These are phyloP conservation scores for Sipha flava DNA, from an alignment of 1,140 invertebrate genomes.

Conservation along the genomic window DNA sequence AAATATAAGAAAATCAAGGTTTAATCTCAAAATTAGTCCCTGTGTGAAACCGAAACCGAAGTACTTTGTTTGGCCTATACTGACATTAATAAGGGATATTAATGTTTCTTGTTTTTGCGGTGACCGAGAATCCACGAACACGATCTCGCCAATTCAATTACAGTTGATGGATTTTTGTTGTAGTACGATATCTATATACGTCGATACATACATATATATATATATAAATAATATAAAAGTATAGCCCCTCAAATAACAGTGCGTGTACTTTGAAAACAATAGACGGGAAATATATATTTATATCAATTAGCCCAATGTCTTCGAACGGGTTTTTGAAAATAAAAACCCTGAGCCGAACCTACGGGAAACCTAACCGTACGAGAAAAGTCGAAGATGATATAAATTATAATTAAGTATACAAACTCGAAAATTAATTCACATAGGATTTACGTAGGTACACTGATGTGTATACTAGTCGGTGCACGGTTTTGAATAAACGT, in stretches of 20 bases:
- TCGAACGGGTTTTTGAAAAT: too few species aligned
- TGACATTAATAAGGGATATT: conserved; percentile 21
- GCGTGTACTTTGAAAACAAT: background rate
- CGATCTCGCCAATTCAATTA: background rate
- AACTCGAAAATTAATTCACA: too few species aligned
- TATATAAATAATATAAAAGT: background rate
- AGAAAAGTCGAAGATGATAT: too few species aligned
- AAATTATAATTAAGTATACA: too few species aligned
- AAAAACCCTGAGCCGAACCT: too few species aligned
- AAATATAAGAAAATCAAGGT: background rate
- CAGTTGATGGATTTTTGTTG: background rate
- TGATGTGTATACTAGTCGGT: too few species aligned
- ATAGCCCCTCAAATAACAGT: background rate
- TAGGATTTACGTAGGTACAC: too few species aligned
- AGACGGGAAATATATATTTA: too few species aligned
- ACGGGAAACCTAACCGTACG: too few species aligned
- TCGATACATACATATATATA: background rate
- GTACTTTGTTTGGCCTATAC: conserved; percentile 16
- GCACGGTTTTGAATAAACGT: too few species aligned
- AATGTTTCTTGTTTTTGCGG: background rate
- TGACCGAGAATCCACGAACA: background rate
- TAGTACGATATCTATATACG: background rate
- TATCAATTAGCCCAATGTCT: too few species aligned
- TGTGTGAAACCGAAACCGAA: background rate
- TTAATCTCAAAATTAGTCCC: background rate